Conservation (phyloP, 2,888 invertebrate species). For the Caenorhabditis sp. region DNA sequence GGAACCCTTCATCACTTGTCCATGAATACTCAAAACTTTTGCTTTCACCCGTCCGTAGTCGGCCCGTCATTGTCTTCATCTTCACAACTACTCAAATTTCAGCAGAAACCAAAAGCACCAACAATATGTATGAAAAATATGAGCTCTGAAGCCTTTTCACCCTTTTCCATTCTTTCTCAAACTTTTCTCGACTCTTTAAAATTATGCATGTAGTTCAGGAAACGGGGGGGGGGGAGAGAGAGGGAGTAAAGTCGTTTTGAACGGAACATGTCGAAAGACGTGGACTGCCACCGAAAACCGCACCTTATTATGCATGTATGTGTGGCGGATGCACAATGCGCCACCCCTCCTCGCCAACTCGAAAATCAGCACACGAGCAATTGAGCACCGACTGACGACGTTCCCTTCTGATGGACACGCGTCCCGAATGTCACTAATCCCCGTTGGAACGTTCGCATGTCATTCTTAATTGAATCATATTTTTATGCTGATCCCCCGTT, state of each 20-base stretch:
- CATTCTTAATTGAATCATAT: conserved; percentile 57
- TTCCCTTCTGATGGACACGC: too few relatives aligned
- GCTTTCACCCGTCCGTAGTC: conserved; percentile 24
- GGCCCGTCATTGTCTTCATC: conserved; percentile 10
- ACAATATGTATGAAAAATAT: conserved; percentile 55
- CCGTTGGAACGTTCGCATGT: conserved; percentile 42
- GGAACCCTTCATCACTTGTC: conserved; percentile 51
- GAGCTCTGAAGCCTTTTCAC: conserved; percentile 5
- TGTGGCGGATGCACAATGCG: conserved; percentile 53
- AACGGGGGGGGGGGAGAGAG: conserved; percentile 7
- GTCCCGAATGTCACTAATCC: conserved; percentile 55
- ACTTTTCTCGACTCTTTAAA: conserved; percentile 35
- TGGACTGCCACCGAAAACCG: conserved; percentile 39
- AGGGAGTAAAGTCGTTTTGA: conserved; percentile 49
- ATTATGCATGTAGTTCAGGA: conserved; percentile 58
- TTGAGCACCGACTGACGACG: conserved; percentile 41
- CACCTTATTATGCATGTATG: conserved; percentile 60
- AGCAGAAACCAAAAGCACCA: conserved; percentile 31
- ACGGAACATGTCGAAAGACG: conserved; percentile 45
- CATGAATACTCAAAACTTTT: conserved; percentile 55
- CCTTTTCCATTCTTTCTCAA: conserved; percentile 16
- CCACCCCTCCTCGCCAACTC: conserved; percentile 24
- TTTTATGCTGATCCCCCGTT: conserved; percentile 54
- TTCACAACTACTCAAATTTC: conserved; percentile 57
- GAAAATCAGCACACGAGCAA: conserved; percentile 55